A percentile compares a stretch with the other conserved stretches of the same genome.
phyloP scores from a whole-genome alignment of 2,888 invertebrate genomes.

The Caenorhabditis macrosperma region DNA sequence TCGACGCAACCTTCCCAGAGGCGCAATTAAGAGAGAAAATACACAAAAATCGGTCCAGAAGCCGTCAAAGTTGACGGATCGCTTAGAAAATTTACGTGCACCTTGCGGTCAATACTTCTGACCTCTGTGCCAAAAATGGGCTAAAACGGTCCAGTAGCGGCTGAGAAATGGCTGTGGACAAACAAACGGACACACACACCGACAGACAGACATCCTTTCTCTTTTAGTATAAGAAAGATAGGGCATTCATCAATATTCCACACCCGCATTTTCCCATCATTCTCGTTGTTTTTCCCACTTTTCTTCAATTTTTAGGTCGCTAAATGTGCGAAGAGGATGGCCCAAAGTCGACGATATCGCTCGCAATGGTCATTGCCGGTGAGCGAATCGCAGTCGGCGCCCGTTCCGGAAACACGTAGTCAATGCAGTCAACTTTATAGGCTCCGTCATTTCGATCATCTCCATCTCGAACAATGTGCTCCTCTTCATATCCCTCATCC shows the following conservation, averaged over 20 bases:
- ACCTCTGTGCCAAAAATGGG: too few species aligned
- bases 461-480: slow-evolving; percentile 61
- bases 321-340: slow-evolving; percentile 58
- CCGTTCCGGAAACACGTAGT: background rate
- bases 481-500: slow-evolving; percentile 60
- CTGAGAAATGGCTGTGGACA: too few species aligned
- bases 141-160: too few species aligned
- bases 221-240: too few species aligned
- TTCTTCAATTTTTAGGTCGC: background rate
- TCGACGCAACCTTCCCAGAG: too few species aligned
- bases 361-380: slow-evolving; percentile 53
- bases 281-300: background rate
- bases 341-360: slow-evolving; percentile 41
- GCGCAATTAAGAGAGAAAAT: too few species aligned
- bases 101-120: too few species aligned
- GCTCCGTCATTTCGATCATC: slow-evolving; percentile 58
- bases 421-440: slow-evolving; percentile 37
- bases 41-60: too few species aligned
- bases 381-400: background rate
- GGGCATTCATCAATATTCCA: slow-evolving; percentile 14
- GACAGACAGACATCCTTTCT: too few species aligned
- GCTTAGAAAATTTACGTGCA: too few species aligned
- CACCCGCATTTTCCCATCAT: background rate
- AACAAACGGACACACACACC: too few species aligned
- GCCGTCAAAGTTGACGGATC: too few species aligned